Evolutionary conservation across 53 echinoderm and acorn worm species (phyloP), one percentile per base, ranked within the genome.

Genomic region (Mesocentrotus franciscanus): DNA sequence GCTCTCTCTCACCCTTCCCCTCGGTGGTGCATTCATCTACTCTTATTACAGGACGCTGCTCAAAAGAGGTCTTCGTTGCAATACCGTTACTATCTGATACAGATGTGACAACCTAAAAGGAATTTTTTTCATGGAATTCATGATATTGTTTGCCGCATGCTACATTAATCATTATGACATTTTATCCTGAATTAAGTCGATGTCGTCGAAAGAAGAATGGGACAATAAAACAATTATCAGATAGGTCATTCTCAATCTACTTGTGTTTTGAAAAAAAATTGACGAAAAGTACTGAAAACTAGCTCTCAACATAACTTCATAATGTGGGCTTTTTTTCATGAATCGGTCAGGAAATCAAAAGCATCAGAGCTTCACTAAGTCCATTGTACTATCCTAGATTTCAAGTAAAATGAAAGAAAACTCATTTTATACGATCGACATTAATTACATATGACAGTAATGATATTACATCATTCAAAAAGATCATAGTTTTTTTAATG

Each of bases 21-120:
- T 61, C 95, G 34, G n/a, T n/a, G n/a, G n/a, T 26, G 56, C 95
- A 85, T 22, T 94, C 95, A 34, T 94, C 95, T 24, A 94, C 87
- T 35, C 71, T 64, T 11, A 94, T 85, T 33, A 94, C 87, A 85
- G 95, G 95, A 11, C 87, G 95, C 85, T 94, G 95, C 68, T 94
- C 95, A 62, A 85, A 94, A 0, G 95, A 85, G 20, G 95, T 94
- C 71, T 94, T 94, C 22, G 95, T 94, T 5, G 85, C 85, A 1
- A 94, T 68, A 64, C 95, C 95, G 29, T 94, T 87, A 87, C 30
- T 68, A 10, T 94, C 85, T 20, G 95, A 94, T 12, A 94, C 16
- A 2, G 95, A 94, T 61, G 85, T 85, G 8, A 94, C 70, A 17
- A 94, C 95, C 85, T 94, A 39, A 60, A 60, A 15, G 29, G 27